phyloP scores from a whole-genome alignment of 2,113 vertebrate genomes.

The Alligator mississippiensis region DNA sequence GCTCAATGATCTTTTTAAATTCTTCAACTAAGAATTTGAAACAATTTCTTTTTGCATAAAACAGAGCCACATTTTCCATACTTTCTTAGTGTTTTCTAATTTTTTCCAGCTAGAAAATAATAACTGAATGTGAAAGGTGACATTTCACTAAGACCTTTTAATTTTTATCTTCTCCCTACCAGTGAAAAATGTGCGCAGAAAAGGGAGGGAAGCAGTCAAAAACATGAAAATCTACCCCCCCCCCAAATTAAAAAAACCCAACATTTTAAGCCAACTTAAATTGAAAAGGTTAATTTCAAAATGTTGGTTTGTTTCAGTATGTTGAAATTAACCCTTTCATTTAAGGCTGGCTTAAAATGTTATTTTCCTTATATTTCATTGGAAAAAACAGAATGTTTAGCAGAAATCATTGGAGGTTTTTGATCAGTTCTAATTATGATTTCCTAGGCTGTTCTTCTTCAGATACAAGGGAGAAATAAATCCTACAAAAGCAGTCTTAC shows the following conservation, averaged over 20 bases:
- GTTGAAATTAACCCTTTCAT: not conserved
- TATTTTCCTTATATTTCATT: not conserved
- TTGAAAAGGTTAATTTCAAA: not conserved
- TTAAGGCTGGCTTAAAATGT: not conserved
- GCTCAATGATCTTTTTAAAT: not conserved
- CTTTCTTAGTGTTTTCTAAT: not conserved
- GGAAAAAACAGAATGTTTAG: not conserved
- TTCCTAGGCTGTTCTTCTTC: fast-evolving
- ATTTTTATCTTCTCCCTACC: not conserved
- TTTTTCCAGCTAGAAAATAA: not conserved
- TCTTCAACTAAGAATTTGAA: not conserved
- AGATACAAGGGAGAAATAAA: not conserved
- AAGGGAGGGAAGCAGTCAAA: not conserved
- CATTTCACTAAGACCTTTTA: not conserved
- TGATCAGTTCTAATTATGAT: not conserved
- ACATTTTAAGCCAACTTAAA: not conserved
- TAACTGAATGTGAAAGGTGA: not conserved
- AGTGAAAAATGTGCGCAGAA: not conserved
- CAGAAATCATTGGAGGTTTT: not conserved
- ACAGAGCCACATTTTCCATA: not conserved
- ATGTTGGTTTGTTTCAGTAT: not conserved
- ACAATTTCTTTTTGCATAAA: not conserved
- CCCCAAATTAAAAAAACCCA: not conserved
- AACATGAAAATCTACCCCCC: not conserved
- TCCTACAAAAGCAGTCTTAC: not conserved